Percentiles rank a stretch among this genome's conserved stretches.
These are phyloP conservation scores for Drosophila athabasca DNA, from an alignment of 1,140 invertebrate species.

Conservation along the genomic window DNA sequence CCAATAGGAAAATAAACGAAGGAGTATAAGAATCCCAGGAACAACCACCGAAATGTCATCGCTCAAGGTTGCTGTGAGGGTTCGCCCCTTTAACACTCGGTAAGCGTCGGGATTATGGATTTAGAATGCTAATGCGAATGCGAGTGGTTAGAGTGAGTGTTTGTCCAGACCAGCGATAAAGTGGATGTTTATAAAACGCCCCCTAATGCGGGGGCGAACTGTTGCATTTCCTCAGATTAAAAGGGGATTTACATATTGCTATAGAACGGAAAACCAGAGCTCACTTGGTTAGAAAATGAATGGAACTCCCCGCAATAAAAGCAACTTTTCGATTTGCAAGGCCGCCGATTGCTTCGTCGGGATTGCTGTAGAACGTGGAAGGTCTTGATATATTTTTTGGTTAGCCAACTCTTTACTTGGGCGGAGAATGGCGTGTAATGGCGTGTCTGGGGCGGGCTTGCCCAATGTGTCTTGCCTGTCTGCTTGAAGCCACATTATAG, in stretches of 20 bases:
- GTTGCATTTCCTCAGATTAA: background rate
- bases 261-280: too few species aligned
- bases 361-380: too few species aligned
- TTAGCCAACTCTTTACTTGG: slow-evolving; percentile 34
- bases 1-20: slow-evolving; percentile 13
- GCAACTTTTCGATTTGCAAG: too few species aligned
- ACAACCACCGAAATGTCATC: slow-evolving; percentile 85
- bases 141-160: too few species aligned
- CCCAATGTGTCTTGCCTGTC: slow-evolving; percentile 35
- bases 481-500: slow-evolving; percentile 67
- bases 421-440: slow-evolving; percentile 1
- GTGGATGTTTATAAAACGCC: slow-evolving; percentile 25
- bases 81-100: slow-evolving; percentile 88
- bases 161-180: slow-evolving; percentile 17
- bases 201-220: slow-evolving; percentile 11
- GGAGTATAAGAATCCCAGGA: slow-evolving; percentile 46
- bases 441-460: slow-evolving; percentile 13
- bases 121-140: slow-evolving; percentile 7
- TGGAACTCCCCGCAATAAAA: too few species aligned
- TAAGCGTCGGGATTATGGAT: slow-evolving; percentile 68
- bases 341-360: too few species aligned
- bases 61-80: slow-evolving; percentile 88
- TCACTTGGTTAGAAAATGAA: too few species aligned
- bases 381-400: too few species aligned
- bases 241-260: too few species aligned